A percentile compares a stretch with the other conserved stretches of the same genome.
phyloP scores from a whole-genome alignment of 2,888 invertebrate genomes.

The Caenorhabditis sp. region DNA sequence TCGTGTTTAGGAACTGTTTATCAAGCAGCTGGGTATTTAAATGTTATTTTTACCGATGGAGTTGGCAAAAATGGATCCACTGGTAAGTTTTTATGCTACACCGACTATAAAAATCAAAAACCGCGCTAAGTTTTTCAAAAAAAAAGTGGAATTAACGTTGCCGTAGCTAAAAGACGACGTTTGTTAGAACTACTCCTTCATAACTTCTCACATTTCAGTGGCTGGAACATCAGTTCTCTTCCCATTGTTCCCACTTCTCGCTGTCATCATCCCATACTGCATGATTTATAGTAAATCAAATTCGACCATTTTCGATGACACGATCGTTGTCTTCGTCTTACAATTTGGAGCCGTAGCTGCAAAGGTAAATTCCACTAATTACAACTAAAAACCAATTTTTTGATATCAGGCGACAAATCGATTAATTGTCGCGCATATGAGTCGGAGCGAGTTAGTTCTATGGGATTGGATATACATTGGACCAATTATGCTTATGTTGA shows the following conservation, averaged over 20 bases:
- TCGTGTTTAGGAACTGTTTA: slow-evolving; percentile 55
- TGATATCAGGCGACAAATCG: slow-evolving; percentile 83
- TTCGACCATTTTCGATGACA: slow-evolving; percentile 77
- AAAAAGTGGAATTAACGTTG: too few relatives aligned
- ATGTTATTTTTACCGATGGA: slow-evolving; percentile 79
- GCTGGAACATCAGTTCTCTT: slow-evolving; percentile 81
- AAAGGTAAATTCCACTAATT: slow-evolving; percentile 71
- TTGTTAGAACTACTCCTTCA: too few relatives aligned
- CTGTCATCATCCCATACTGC: slow-evolving; percentile 88
- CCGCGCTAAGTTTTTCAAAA: too few relatives aligned
- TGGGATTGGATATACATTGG: slow-evolving; percentile 91
- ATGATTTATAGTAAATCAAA: slow-evolving; percentile 89
- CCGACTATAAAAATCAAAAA: too few relatives aligned
- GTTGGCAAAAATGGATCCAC: slow-evolving; percentile 98
- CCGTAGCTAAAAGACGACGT: too few relatives aligned
- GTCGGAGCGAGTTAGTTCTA: slow-evolving; percentile 96
- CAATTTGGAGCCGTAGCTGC: slow-evolving; percentile 91
- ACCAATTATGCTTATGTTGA: slow-evolving; percentile 91
- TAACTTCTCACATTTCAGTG: too few relatives aligned
- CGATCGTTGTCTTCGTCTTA: slow-evolving; percentile 90
- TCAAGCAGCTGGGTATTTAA: slow-evolving; percentile 67
- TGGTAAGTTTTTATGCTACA: too few relatives aligned
- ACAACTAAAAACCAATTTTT: background rate
- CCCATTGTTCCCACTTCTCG: slow-evolving; percentile 89
- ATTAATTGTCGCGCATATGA: slow-evolving; percentile 99